Conservation (phyloP, 2,113 vertebrate genomes). For the Daboia siamensis region DNA sequence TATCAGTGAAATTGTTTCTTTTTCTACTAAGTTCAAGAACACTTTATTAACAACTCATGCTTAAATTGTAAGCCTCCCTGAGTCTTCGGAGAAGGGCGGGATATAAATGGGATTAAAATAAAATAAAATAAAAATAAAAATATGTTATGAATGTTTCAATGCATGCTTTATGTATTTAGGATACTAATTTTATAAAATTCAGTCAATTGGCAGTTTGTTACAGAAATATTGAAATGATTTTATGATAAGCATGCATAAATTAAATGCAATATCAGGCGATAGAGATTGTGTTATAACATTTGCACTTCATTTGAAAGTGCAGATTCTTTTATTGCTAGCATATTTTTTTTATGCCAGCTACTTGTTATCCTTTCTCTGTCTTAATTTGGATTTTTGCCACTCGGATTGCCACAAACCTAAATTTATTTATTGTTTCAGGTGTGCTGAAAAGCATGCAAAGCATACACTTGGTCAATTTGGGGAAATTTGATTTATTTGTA, state of each 20-base stretch:
- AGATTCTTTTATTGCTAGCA: background rate
- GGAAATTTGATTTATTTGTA: background rate
- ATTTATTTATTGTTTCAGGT: background rate
- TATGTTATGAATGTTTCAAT: conserved; percentile 9
- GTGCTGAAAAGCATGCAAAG: background rate
- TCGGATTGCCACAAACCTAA: background rate
- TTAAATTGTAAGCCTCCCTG: no score
- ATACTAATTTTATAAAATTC: conserved; percentile 1
- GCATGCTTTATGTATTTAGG: background rate
- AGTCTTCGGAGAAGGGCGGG: no score
- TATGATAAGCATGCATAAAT: background rate
- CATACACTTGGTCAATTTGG: background rate
- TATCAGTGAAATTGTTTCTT: background rate
- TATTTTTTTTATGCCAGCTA: background rate
- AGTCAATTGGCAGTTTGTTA: background rate
- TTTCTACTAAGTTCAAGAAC: background rate
- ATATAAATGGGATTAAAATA: no score
- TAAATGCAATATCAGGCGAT: background rate
- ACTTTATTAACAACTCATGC: conserved; percentile 16
- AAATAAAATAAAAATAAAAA: no score
- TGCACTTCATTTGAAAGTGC: background rate
- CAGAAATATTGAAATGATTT: background rate
- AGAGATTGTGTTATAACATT: background rate
- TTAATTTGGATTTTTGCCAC: background rate
- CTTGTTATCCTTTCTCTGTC: background rate